These are phyloP conservation scores for Oxygymnocypris stewartii DNA, from an alignment of 2,113 vertebrate genomes.

Conservation along the genomic window DNA sequence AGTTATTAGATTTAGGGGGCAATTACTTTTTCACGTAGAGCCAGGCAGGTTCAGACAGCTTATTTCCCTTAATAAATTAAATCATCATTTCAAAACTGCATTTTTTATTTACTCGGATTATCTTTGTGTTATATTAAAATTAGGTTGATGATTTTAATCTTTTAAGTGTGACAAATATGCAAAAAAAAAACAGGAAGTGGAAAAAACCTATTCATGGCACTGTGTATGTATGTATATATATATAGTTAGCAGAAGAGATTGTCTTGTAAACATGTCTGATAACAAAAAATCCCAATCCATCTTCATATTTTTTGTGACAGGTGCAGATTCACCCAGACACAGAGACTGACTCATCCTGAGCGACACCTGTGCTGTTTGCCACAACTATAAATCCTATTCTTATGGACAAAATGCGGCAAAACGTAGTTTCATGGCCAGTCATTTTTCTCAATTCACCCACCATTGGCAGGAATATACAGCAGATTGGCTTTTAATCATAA, in stretches of 20 bases:
- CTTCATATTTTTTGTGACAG: background rate
- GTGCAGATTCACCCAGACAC: conserved; percentile 3
- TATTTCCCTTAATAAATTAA: too few species aligned
- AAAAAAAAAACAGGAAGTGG: too few species aligned
- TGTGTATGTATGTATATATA: too few species aligned
- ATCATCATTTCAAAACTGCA: too few species aligned
- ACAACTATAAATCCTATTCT: background rate
- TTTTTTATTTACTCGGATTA: too few species aligned
- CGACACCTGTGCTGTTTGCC: background rate
- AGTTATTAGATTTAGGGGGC: too few species aligned
- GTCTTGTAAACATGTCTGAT: background rate
- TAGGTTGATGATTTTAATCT: too few species aligned
- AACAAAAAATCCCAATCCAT: background rate
- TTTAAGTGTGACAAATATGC: too few species aligned
- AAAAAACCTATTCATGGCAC: too few species aligned
- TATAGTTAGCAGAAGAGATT: background rate
- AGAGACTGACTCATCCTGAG: background rate
- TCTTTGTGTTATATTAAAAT: too few species aligned
- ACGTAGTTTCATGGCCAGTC: background rate
- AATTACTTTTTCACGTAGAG: too few species aligned
- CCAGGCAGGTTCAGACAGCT: too few species aligned
- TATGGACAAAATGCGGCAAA: background rate
- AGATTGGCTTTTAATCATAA: conserved; percentile 29
- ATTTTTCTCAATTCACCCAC: conserved; percentile 21
- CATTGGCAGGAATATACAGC: background rate